These are phyloP conservation scores for Lophotriccus pileatus DNA, from an alignment of 2,797 vertebrate species.

Conservation along the genomic window DNA sequence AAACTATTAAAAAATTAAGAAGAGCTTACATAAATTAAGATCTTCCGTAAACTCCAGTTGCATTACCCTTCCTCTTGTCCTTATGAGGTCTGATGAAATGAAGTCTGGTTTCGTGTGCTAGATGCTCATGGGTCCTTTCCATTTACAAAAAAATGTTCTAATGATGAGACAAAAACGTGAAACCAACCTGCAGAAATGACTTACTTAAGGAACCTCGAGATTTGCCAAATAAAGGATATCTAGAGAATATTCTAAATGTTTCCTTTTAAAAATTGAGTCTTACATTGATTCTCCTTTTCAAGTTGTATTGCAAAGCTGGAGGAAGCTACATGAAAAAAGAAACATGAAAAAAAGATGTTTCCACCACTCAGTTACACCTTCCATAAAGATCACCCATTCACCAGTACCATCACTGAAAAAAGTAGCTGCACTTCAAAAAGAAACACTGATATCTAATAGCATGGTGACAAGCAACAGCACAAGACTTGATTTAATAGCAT, in stretches of 20 bases:
- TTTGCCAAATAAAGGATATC: not conserved
- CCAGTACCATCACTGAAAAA: not conserved
- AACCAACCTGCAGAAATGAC: not conserved
- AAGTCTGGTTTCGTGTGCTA: not conserved
- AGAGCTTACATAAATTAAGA: not conserved
- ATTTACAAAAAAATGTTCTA: not conserved
- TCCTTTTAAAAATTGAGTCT: not conserved
- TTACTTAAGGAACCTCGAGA: not conserved
- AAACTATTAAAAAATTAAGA: not conserved
- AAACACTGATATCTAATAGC: not conserved
- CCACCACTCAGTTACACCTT: not conserved
- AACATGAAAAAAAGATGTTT: slow-evolving; percentile 3
- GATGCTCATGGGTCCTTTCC: not conserved
- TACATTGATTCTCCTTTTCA: slow-evolving; percentile 76
- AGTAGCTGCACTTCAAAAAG: not conserved
- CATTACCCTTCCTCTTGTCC: not conserved
- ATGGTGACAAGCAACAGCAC: not conserved
- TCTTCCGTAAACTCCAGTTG: not conserved
- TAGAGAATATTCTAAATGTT: not conserved
- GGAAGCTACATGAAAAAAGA: slow-evolving; percentile 79
- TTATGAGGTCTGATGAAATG: not conserved
- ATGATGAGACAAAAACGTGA: not conserved
- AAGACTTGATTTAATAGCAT: not conserved
- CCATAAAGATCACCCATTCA: not conserved
- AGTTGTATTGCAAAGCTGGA: slow-evolving; percentile 79